Conservation (phyloP, 2,888 invertebrate species). For the Aphidius colemani region DNA sequence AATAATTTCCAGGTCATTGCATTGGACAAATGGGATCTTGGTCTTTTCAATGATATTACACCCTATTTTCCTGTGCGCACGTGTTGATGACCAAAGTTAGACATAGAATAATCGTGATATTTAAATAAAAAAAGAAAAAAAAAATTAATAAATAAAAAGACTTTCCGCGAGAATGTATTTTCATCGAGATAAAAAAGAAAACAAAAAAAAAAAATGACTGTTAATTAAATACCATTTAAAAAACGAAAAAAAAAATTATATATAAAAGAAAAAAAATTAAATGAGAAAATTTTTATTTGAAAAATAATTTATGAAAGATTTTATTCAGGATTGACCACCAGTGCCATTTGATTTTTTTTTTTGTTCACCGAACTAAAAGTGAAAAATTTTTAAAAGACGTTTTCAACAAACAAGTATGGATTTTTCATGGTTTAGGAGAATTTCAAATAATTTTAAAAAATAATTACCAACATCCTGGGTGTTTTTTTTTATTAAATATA, state of each 20-base stretch:
- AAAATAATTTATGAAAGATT: too few species aligned
- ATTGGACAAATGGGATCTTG: slow-evolving; percentile 87
- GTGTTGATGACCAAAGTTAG: slow-evolving; percentile 31
- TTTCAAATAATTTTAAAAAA: too few species aligned
- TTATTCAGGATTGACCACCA: too few species aligned
- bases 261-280: too few species aligned
- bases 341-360: too few species aligned
- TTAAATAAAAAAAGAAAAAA: slow-evolving; percentile 6
- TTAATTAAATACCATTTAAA: slow-evolving; percentile 28
- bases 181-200: slow-evolving; percentile 32
- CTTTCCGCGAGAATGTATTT: slow-evolving; percentile 36
- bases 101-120: slow-evolving; percentile 35
- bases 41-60: slow-evolving; percentile 65
- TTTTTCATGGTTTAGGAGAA: too few species aligned
- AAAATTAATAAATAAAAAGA: slow-evolving; percentile 17
- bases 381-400: too few species aligned
- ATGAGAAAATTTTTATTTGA: too few species aligned
- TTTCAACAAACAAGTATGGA: too few species aligned
- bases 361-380: too few species aligned
- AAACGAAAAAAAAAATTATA: neutral
- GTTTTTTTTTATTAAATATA: too few species aligned
- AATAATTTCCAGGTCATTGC: slow-evolving; percentile 66
- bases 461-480: too few species aligned
- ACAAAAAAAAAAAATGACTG: slow-evolving; percentile 29
- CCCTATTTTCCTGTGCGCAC: slow-evolving; percentile 24